Conservation (phyloP, 1,140 invertebrate genomes). For the Nixonia krombeini region DNA sequence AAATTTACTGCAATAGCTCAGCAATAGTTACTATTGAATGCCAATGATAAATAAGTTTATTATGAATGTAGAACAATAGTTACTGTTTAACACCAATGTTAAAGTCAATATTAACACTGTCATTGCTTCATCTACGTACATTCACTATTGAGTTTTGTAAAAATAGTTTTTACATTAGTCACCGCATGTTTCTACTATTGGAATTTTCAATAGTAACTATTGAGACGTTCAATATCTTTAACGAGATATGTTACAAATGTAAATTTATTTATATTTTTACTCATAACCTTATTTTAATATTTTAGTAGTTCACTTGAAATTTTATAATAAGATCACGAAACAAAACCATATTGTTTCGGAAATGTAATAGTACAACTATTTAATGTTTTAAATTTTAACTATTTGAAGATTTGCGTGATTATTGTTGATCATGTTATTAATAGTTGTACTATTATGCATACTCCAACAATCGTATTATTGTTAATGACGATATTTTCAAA, state of each 20-base stretch:
- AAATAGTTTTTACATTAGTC: background rate
- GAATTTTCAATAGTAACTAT: conserved; percentile 8
- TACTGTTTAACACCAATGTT: conserved; percentile 8
- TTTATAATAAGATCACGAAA: no score
- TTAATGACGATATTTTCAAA: conserved; percentile 7
- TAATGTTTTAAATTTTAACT: background rate
- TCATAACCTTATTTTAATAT: no score
- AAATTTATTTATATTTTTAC: no score
- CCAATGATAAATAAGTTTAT: background rate
- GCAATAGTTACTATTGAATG: conserved; percentile 9
- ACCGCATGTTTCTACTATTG: background rate
- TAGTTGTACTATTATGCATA: conserved; percentile 1
- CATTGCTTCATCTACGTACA: background rate
- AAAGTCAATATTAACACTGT: background rate
- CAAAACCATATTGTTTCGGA: background rate
- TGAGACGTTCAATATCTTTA: background rate
- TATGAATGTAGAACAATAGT: background rate
- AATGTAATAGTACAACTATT: conserved; percentile 4
- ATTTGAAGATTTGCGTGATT: background rate
- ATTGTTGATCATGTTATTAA: conserved; percentile 9
- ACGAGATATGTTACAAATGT: background rate
- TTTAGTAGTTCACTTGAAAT: no score
- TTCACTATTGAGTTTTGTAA: background rate
- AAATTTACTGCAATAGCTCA: conserved; percentile 23
- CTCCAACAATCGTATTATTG: background rate